These are phyloP conservation scores for Lycocorax pyrrhopterus DNA, from an alignment of 2,113 vertebrate genomes.

Conservation along the genomic window DNA sequence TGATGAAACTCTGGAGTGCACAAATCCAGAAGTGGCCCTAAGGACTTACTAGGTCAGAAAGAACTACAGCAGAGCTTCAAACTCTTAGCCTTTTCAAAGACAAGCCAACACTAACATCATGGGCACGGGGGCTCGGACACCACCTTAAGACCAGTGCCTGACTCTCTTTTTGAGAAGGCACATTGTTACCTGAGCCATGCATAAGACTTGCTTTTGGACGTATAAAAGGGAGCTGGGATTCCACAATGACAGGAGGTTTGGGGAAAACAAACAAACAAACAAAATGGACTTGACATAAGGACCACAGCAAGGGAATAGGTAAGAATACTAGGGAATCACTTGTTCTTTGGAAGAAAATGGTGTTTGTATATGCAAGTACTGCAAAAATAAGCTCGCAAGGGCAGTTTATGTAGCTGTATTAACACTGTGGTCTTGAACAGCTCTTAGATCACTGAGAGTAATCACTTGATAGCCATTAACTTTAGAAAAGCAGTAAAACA, in stretches of 20 bases:
- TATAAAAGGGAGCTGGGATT: neutral
- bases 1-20: neutral
- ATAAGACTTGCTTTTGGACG: neutral
- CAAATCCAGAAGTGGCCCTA: neutral
- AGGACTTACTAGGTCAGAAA: neutral
- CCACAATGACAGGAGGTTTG: neutral
- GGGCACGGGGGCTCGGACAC: neutral
- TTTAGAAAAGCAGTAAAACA: neutral
- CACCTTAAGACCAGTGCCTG: neutral
- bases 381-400: neutral
- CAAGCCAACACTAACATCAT: neutral
- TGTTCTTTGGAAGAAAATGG: neutral
- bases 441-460: neutral
- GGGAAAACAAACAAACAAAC: neutral
- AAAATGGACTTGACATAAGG: neutral
- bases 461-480: neutral
- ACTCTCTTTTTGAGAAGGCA: neutral
- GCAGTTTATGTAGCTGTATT: neutral
- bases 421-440: neutral
- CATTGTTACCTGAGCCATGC: neutral
- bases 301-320: neutral
- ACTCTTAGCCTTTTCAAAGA: neutral
- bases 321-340: neutral
- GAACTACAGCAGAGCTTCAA: neutral
- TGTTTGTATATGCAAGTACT: neutral